Evolutionary conservation across 2,888 invertebrate species (phyloP).

Genomic region (Clunio marinus): DNA sequence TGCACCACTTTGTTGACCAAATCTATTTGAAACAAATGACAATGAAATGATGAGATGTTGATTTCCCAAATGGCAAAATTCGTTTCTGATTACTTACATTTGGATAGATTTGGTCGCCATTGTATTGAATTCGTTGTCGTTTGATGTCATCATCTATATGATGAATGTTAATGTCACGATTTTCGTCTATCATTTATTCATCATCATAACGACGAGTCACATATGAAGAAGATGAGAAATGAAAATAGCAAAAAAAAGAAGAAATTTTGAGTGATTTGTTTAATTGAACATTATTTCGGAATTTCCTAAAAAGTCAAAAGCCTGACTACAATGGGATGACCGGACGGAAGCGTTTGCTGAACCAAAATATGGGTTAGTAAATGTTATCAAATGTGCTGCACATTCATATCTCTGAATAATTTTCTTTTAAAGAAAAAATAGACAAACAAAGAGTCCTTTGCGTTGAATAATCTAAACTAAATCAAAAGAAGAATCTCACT

Average conservation of each 20-base stretch:
- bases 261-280: constrained; percentile 5
- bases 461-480: no score
- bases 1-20: constrained; percentile 85
- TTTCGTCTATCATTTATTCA: no score
- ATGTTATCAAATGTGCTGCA: no score
- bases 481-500: no score
- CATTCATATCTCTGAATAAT: no score
- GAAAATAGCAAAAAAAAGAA: not conserved
- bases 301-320: not conserved
- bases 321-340: not conserved
- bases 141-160: constrained; percentile 85
- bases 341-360: not conserved
- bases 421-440: no score
- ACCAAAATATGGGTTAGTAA: constrained; percentile 8
- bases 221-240: constrained; percentile 35
- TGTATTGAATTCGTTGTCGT: constrained; percentile 81
- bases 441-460: no score
- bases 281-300: not conserved
- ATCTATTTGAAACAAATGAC: constrained; percentile 67
- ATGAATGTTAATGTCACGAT: constrained; percentile 74
- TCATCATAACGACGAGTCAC: no score
- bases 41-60: no score
- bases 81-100: constrained; percentile 62
- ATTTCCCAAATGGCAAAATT: no score
- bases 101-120: constrained; percentile 83